Evolutionary conservation across 2,888 invertebrate species (phyloP).

Genomic region (Nowickia ferox): DNA sequence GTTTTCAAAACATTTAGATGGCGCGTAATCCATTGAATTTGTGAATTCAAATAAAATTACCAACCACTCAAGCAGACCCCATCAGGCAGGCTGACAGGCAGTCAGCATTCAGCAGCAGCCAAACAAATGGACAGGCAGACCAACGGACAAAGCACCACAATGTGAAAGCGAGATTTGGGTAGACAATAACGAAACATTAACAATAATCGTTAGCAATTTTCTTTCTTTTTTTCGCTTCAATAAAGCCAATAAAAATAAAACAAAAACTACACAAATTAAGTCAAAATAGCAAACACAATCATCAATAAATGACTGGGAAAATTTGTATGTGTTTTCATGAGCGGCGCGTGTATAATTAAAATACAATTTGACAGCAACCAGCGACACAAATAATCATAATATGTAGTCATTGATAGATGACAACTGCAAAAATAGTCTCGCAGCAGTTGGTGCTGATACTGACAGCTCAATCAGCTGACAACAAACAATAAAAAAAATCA

Average conservation of each 20-base stretch:
- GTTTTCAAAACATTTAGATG: conserved; percentile 58
- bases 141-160: conserved; percentile 5
- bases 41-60: conserved; percentile 54
- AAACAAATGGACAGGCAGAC: background rate
- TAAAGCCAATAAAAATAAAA: conserved; percentile 29
- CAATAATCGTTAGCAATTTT: conserved; percentile 4
- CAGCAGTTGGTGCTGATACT: too few relatives aligned
- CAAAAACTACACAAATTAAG: conserved; percentile 23
- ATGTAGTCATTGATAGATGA: conserved; percentile 38
- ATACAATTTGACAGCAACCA: conserved; percentile 59
- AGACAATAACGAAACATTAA: conserved; percentile 15
- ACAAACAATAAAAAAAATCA: conserved; percentile 16
- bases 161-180: conserved; percentile 37
- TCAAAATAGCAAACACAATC: conserved; percentile 32
- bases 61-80: conserved; percentile 33
- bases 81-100: conserved; percentile 19
- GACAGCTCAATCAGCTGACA: background rate
- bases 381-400: conserved; percentile 55
- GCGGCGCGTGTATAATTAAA: conserved; percentile 66
- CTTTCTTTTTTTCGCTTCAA: background rate
- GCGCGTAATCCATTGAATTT: conserved; percentile 57
- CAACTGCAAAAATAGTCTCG: conserved; percentile 16
- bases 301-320: conserved; percentile 9
- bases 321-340: conserved; percentile 10
- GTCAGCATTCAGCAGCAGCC: background rate